Base-by-base conservation (phyloP, 64 coral and sea anemone genomes). In the Stichodactyla mertensii region DNA sequence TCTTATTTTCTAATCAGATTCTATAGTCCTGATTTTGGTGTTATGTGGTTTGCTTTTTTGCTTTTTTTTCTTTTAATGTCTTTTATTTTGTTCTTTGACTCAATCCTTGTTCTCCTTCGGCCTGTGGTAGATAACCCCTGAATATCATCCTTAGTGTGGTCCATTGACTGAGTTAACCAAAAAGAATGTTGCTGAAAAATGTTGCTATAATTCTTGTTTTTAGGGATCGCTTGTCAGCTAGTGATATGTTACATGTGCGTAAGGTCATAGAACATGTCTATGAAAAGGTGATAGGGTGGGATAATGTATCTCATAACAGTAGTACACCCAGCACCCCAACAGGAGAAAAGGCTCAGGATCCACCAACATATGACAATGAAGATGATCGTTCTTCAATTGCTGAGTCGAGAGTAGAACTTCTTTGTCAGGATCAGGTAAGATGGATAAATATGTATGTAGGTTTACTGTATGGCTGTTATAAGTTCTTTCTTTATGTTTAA, bases 201-300 rank as follows among this genome's bases (percentile, higher is more conserved):
- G n/a, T 66, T 53, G 10, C 54, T 24, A n/a, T 84, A 77, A 45
- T 15, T 81, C 23, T 51, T 83, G 36, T 79, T 87, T 18, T 89
- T 19, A 99, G 93, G 53, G 97, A 99, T 80, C 93, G 93, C 55
- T 71, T 99, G 16, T 99, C 93, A 11, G 97, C 97, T 4, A 99
- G 97, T 88, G 97, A 99, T 83, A 99, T 99, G 97, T 77, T 99
- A 9, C 97, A 99, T 15, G 91, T 99, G 4, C 93, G 93, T 51
- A 99, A 99, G 88, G 97, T 99, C 9, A 86, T 99, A 51, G 97
- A 99, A 82, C 97, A 99, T 88, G 97, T 99, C n/a, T 99, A 99
- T 22, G 97, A 99, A 57, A 99, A 99, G 45, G 78, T 95, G 12
- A 77, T 95, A 56, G 97, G 97, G 22, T 85, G 91, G 18, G 97